Conservation (phyloP, 2,797 vertebrate species). For the Acrossocheilus wenchowensis region DNA sequence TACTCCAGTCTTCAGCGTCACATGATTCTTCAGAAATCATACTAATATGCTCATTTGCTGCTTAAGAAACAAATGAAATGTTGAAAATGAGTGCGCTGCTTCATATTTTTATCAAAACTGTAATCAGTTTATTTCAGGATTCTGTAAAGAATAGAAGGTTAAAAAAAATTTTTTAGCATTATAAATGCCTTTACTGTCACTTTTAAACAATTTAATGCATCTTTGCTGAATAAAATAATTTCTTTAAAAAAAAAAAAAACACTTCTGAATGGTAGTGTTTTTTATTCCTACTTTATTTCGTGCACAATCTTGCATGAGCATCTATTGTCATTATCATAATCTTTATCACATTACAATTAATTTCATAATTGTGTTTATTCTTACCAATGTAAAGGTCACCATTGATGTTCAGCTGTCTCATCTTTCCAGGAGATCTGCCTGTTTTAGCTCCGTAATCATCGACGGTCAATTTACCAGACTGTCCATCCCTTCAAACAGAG, state of each 20-base stretch:
- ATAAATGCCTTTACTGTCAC: too few relatives aligned
- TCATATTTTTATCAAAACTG: not conserved
- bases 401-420: slow-evolving; percentile 95
- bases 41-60: not conserved
- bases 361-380: slow-evolving; percentile 56
- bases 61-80: not conserved
- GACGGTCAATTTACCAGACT: slow-evolving; percentile 92
- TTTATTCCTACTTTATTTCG: not conserved
- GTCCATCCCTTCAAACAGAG: slow-evolving; percentile 83
- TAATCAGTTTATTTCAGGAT: not conserved
- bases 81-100: not conserved
- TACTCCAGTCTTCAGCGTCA: not conserved
- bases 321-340: not conserved
- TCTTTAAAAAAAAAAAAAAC: not conserved
- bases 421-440: slow-evolving; percentile 88
- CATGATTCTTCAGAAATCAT: not conserved
- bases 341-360: not conserved
- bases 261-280: not conserved
- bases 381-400: slow-evolving; percentile 91
- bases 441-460: slow-evolving; percentile 96
- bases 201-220: not conserved
- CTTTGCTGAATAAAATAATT: not conserved
- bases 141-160: not conserved
- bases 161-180: not conserved
- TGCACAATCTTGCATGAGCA: not conserved